Base-by-base conservation (phyloP, 2,113 vertebrate genomes). In the Mugil cephalus region DNA sequence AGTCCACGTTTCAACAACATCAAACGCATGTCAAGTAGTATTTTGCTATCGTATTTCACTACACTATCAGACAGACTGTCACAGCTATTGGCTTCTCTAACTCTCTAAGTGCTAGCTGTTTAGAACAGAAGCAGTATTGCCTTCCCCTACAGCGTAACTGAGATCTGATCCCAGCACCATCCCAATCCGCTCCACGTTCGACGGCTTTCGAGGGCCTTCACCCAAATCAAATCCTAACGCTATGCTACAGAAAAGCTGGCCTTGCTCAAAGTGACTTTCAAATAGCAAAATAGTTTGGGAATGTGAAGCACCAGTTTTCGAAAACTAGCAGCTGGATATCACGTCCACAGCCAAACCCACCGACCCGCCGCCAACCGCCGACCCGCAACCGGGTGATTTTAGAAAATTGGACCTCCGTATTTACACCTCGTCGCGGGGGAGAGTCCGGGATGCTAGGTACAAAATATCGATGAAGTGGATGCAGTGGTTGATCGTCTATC, bases 291-390 rank as follows among this genome's bases (percentile, higher is more conserved):
- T 69, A 76, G 73, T 86, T 67, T 74, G 72, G 74, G 75, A 76
- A 89, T 83, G 82, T 87, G 71, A 89, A 92, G 89, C 86, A 88
- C 89, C 86, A 82, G 74, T 83, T 83, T 82, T 86, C 63, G 54
- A 61, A 74, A 84, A 80, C 85, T 76, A 76, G 84, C 80, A 79
- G 84, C 79, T 79, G 45, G 56, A 74, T 51, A 46, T 69, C 43
- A 40, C 71, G 77, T 64, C 65, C 55, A 48, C 50, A 3, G 5
- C 46, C 48, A 39, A 34, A 21, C 38, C n/a, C 64, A 8, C 47
- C 4, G 60, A 56, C 56, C 71, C 38, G 38, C 42, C 53, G 17
- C 61, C 52, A 9, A 43, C 79, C 50, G 10, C 67, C 39, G 10
- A 8, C 43, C 68, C 52, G 63, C 77, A 43, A 52, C 9, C 48